Percentiles rank a stretch among this genome's conserved stretches.
Evolutionary conservation across 2,113 vertebrate species (phyloP).

Genomic region (Empidonax alnorum): DNA sequence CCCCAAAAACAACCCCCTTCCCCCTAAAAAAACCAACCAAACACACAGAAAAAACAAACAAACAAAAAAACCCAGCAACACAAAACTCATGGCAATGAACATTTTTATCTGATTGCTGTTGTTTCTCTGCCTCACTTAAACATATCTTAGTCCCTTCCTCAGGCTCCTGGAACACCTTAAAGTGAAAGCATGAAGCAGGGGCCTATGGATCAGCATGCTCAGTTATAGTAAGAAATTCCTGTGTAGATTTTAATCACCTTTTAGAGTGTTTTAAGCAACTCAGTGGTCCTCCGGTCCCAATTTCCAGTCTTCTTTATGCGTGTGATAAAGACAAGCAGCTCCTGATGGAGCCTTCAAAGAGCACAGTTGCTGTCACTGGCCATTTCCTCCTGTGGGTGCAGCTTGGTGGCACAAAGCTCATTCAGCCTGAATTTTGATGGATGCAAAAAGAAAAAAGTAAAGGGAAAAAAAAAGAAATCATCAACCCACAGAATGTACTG

Average conservation of each 20-base stretch:
- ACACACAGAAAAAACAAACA: neutral
- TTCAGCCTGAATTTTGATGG: neutral
- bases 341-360: neutral
- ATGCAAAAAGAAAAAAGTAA: neutral
- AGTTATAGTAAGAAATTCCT: neutral
- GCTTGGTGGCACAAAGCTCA: neutral
- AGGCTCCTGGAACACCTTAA: neutral
- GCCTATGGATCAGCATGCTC: neutral
- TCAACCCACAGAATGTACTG: neutral
- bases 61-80: no score
- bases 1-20: no score
- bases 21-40: neutral
- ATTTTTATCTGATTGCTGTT: neutral
- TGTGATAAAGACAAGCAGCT: neutral
- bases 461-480: neutral
- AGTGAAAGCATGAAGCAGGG: neutral
- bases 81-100: neutral
- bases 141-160: neutral
- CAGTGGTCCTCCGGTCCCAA: fast-evolving
- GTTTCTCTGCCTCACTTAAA: neutral
- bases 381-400: neutral
- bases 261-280: neutral
- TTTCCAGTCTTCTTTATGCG: neutral
- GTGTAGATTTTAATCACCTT: neutral
- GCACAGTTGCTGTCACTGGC: neutral